A percentile compares a stretch with the other conserved stretches of the same genome.
Conservation (phyloP, 2,888 invertebrate species). For the Gymnoscelis rufifasciata region DNA sequence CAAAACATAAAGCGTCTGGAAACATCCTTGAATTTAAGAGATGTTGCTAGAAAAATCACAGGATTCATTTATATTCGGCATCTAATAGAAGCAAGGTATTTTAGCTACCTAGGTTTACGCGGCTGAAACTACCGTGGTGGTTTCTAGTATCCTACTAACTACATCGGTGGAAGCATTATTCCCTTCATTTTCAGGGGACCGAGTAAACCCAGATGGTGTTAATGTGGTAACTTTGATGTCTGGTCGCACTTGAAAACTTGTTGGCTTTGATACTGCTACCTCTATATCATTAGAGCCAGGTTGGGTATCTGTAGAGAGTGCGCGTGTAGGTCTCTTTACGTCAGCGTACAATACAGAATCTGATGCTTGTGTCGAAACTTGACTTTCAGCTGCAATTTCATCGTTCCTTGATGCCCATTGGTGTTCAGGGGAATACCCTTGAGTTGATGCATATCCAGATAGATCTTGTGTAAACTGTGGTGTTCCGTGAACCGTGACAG, state of each 20-base stretch:
- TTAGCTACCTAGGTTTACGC: not conserved
- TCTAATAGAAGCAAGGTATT: not conserved
- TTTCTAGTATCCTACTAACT: not conserved
- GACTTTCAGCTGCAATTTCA: not conserved
- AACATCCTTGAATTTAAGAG: too few relatives aligned
- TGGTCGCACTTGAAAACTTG: conserved; percentile 3
- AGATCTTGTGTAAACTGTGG: conserved; percentile 54
- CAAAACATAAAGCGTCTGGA: too few relatives aligned
- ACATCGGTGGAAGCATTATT: not conserved
- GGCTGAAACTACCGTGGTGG: not conserved
- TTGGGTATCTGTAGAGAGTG: not conserved
- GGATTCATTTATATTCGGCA: too few relatives aligned
- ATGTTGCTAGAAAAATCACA: too few relatives aligned
- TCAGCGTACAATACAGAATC: conserved; percentile 46
- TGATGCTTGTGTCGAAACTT: not conserved
- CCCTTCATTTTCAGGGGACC: not conserved
- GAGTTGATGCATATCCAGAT: conserved; percentile 43
- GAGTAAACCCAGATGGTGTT: not conserved
- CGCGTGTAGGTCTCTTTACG: not conserved
- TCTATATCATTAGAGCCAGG: conserved; percentile 2
- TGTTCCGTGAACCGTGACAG: conserved; percentile 54
- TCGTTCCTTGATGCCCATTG: conserved; percentile 7
- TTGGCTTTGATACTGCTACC: not conserved
- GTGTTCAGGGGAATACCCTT: conserved; percentile 17
- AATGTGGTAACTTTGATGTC: conserved; percentile 5